phyloP scores from a whole-genome alignment of 2,888 invertebrate species.

The Melolontha melolontha region DNA sequence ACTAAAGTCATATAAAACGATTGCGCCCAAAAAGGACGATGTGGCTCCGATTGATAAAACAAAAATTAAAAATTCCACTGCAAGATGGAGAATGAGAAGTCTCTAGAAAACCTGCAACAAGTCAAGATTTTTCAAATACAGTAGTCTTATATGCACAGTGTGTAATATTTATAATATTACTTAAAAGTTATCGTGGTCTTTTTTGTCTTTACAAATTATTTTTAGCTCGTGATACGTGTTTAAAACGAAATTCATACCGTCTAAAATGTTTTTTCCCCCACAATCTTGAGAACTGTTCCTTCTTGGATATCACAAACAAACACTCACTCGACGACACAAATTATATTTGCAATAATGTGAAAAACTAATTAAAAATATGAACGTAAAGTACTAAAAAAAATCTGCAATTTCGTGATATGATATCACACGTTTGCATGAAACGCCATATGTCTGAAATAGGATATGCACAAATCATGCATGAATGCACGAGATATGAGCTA shows the following conservation, averaged over 20 bases:
- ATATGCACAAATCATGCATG: constrained; percentile 9
- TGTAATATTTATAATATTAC: neutral
- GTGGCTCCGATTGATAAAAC: constrained; percentile 57
- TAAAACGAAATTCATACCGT: constrained; percentile 34
- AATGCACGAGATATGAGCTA: neutral
- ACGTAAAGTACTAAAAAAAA: constrained; percentile 16
- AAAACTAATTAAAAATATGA: constrained; percentile 24
- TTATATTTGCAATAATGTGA: constrained; percentile 6
- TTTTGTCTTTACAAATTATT: constrained; percentile 13
- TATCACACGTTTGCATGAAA: constrained; percentile 37
- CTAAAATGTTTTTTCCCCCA: constrained; percentile 20
- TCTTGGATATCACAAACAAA: constrained; percentile 1
- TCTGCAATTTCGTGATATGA: constrained; percentile 8
- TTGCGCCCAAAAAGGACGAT: constrained; percentile 88
- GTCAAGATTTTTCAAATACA: neutral
- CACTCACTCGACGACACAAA: constrained; percentile 9
- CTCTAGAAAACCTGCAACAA: constrained; percentile 27
- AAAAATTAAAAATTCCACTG: constrained; percentile 38
- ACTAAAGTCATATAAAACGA: constrained; percentile 98
- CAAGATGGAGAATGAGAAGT: constrained; percentile 35
- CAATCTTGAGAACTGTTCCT: neutral
- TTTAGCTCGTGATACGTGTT: constrained; percentile 22
- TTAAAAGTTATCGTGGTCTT: constrained; percentile 16
- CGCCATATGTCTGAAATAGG: constrained; percentile 41
- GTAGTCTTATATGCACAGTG: neutral